Evolutionary conservation across 2,888 invertebrate species (phyloP).

Genomic region (Acheta domesticus): DNA sequence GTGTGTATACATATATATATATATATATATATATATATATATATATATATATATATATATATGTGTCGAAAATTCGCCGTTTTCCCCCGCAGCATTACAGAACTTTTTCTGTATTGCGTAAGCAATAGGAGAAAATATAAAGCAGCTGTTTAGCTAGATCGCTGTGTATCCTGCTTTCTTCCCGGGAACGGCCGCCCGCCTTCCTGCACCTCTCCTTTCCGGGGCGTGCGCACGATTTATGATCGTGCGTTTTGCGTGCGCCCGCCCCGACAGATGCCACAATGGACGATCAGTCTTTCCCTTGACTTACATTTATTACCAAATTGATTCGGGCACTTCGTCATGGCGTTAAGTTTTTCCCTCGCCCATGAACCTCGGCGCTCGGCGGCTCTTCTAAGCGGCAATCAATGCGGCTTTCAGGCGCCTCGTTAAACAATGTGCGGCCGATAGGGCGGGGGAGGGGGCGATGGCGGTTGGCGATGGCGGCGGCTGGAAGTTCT

Average conservation of each 20-base stretch:
- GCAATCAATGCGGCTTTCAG: slow-evolving; percentile 18
- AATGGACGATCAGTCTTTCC: background rate
- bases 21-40: too few species aligned
- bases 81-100: too few species aligned
- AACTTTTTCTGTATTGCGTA: too few species aligned
- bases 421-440: background rate
- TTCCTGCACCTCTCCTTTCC: background rate
- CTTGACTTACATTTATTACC: background rate
- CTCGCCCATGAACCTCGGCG: background rate
- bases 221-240: background rate
- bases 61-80: too few species aligned
- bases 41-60: too few species aligned
- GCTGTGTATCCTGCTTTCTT: too few species aligned
- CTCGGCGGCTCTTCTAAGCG: background rate
- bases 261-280: background rate
- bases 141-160: too few species aligned
- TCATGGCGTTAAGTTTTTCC: background rate
- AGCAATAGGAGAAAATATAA: too few species aligned
- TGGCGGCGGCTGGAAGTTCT: background rate
- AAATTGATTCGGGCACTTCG: background rate
- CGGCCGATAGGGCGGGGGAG: background rate
- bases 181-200: too few species aligned
- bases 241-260: background rate
- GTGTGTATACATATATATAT: too few species aligned
- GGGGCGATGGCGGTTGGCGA: background rate